Conservation (phyloP, 2,888 invertebrate genomes). For the Unio pictorum region DNA sequence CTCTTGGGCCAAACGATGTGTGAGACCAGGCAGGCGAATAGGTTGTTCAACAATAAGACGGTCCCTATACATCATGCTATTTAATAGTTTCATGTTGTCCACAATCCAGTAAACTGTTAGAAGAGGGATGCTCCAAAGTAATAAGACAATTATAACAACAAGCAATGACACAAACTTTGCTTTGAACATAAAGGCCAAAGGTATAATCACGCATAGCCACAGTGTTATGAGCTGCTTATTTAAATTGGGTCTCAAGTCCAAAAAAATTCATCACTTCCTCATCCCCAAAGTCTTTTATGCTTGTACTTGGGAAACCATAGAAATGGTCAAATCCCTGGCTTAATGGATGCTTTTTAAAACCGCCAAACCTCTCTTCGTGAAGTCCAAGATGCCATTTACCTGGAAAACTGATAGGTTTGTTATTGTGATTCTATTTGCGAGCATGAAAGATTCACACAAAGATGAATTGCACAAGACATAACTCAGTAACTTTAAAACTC, state of each 20-base stretch:
- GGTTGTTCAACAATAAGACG: constrained; percentile 73
- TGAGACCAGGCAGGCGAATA: constrained; percentile 69
- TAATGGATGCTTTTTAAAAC: constrained; percentile 64
- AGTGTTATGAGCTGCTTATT: no score
- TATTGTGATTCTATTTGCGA: no score
- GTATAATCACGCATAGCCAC: no score
- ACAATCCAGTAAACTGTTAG: background rate
- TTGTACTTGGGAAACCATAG: constrained; percentile 68
- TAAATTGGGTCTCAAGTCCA: background rate
- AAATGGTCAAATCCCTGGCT: constrained; percentile 70
- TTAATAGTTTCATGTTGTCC: constrained; percentile 35
- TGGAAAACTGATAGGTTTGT: constrained; percentile 13
- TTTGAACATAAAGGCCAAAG: no score
- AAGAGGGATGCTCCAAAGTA: no score
- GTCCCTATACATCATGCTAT: constrained; percentile 64
- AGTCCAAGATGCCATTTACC: constrained; percentile 74
- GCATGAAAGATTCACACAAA: no score
- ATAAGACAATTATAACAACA: no score
- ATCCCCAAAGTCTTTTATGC: constrained; percentile 48
- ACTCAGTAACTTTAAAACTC: no score
- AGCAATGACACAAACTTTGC: no score
- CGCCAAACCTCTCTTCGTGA: constrained; percentile 42
- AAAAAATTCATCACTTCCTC: constrained; percentile 9
- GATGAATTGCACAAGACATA: no score
- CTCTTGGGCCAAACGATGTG: constrained; percentile 43